Evolutionary conservation across 2,113 vertebrate species (phyloP).

Genomic region (Dicerorhinus sumatrensis): DNA sequence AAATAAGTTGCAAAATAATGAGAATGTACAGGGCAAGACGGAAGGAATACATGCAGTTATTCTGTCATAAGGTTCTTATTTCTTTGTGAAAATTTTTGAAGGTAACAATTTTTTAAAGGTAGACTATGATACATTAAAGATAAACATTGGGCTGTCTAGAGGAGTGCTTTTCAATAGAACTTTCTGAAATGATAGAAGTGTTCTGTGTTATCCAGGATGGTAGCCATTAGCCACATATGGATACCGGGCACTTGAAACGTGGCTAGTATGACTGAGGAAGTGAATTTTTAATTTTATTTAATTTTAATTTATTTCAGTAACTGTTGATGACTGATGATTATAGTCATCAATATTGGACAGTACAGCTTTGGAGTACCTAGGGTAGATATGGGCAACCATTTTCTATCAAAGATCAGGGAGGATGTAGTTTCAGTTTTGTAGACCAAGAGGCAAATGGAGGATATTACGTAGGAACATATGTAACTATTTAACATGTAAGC

Average conservation of each 20-base stretch:
- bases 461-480: background rate
- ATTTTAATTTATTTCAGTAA: background rate
- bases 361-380: rapidly evolving
- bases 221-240: background rate
- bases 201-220: background rate
- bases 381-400: background rate
- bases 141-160: background rate
- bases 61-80: background rate
- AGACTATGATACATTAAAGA: background rate
- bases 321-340: background rate
- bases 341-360: no score
- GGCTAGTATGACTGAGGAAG: background rate
- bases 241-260: no score
- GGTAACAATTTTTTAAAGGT: background rate
- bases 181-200: background rate
- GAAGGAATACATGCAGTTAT: background rate
- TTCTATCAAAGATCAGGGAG: background rate
- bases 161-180: rapidly evolving
- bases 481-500: background rate
- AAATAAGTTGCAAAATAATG: background rate
- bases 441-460: background rate
- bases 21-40: background rate
- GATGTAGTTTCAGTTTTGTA: background rate
- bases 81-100: background rate
- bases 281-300: background rate